Base-by-base conservation (phyloP, 1,140 invertebrate species). In the Drosophila micromelanica region DNA sequence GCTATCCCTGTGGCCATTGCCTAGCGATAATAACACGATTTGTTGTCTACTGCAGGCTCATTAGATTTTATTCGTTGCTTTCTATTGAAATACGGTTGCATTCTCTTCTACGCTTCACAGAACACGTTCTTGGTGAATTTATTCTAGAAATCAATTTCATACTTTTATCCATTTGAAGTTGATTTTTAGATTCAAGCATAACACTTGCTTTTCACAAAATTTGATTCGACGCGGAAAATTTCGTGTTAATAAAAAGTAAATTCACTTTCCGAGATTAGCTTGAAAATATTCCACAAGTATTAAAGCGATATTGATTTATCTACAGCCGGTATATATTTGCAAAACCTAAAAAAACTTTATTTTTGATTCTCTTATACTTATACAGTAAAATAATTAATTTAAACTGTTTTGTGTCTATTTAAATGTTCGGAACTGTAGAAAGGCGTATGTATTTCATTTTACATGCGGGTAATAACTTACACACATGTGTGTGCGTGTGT, bases 31-130 rank as follows among this genome's bases (percentile, higher is more conserved):
- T 78, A 78, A 61, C 38, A 65, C 84, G 64, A 87, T 87, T 82
- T 89, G 76, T 73, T 89, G 79, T 89, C 78, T 89, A 73, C 76
- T 87, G 76, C 84, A 89, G 79, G 86, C 84, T 82, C 84, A 87
- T 89, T 89, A 89, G 78, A 70, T 87, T 87, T 86, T 73, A 86
- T 87, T 73, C 60, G 46, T 42, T 60, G 8, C 42, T 20, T 62
- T 23, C 67, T 40, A 48, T 32, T 43, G 43, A 46, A 55, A 76
- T 46, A 15, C 45, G 20, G 56, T 49, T 78, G 67, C 52, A 65
- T 37, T 42, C 27, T 27, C 27, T 27, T 27, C 27, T 6, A 27
- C 27, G 27, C 27, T 54, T 30, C 5, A 30, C n/a, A 5, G 13
- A 11, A 3, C 1, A 2, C 5, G 49, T 17, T 35, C 9, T 15